Conservation (phyloP, 2,888 invertebrate species). For the Barypeithes pellucidus region DNA sequence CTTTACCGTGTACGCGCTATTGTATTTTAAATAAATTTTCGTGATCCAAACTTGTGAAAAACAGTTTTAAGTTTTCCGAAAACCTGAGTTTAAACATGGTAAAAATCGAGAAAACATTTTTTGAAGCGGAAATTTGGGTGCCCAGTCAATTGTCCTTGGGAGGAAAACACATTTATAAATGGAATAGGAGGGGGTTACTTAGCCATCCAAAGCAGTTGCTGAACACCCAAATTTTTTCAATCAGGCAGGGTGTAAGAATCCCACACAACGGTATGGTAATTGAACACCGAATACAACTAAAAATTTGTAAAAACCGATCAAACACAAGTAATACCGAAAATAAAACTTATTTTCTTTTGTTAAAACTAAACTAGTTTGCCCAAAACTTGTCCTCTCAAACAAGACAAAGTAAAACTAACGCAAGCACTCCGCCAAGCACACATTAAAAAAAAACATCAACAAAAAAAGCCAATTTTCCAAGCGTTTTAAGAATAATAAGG, state of each 20-base stretch:
- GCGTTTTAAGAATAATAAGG: conserved; percentile 25
- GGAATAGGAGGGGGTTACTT: background rate
- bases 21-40: conserved; percentile 7
- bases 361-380: conserved; percentile 34
- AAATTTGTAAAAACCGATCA: conserved; percentile 8
- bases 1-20: background rate
- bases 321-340: conserved; percentile 15
- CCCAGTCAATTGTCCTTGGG: background rate
- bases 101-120: conserved; percentile 34
- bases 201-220: background rate
- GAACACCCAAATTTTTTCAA: conserved; percentile 18
- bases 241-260: conserved; percentile 6
- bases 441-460: conserved; percentile 28
- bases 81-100: conserved; percentile 45
- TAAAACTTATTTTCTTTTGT: conserved; percentile 18
- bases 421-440: conserved; percentile 37
- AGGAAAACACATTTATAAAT: conserved; percentile 1
- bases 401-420: background rate
- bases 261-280: background rate
- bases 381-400: conserved; percentile 28
- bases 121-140: conserved; percentile 11
- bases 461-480: conserved; percentile 39
- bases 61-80: conserved; percentile 26
- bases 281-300: background rate
- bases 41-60: conserved; percentile 19